Percentiles rank a stretch among this genome's conserved stretches.
Conservation (phyloP, 2,888 invertebrate species). For the Ennomos fuscantarius region DNA sequence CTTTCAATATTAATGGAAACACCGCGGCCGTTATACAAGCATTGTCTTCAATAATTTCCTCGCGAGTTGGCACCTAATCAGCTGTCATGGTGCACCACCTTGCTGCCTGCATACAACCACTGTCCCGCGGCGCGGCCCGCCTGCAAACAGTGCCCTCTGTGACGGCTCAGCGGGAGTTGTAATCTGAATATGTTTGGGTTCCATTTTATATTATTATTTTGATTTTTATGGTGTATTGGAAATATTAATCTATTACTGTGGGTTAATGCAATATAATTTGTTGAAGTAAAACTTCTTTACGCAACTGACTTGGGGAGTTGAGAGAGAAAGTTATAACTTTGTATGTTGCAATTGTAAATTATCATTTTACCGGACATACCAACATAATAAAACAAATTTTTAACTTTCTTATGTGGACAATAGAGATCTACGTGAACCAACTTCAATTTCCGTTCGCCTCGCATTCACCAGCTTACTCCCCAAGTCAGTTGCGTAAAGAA, state of each 20-base stretch:
- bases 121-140: slow-evolving; percentile 39
- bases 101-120: slow-evolving; percentile 33
- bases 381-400: no score
- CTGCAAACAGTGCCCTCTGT: slow-evolving; percentile 48
- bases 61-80: slow-evolving; percentile 13
- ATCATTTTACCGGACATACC: no score
- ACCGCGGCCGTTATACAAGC: neutral
- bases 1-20: neutral
- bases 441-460: no score
- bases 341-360: no score
- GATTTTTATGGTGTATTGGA: neutral
- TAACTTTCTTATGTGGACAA: no score
- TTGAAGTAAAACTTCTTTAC: no score
- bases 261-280: no score
- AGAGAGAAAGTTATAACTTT: no score
- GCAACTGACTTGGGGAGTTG: no score
- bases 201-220: slow-evolving; percentile 10
- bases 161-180: slow-evolving; percentile 19
- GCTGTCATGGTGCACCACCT: slow-evolving; percentile 28
- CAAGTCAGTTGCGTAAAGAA: no score
- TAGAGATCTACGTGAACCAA: no score
- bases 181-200: neutral
- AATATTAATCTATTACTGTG: neutral
- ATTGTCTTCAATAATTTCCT: slow-evolving; percentile 26
- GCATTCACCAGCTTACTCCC: no score